Conservation (phyloP, 2,888 invertebrate species). For the Dolichopus griseipennis region DNA sequence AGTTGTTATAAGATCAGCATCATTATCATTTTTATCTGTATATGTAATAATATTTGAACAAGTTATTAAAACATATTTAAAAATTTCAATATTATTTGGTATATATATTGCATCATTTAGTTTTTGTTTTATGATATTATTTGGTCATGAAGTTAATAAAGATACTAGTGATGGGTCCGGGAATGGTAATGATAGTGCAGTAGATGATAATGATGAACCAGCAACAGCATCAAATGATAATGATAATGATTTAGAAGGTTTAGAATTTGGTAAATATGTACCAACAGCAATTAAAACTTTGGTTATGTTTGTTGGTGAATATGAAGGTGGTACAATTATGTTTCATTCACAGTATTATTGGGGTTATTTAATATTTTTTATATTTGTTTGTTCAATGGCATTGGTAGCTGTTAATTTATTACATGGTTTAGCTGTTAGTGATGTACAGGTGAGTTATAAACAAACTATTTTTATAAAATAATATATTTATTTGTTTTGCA, state of each 20-base stretch:
- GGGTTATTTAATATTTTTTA: conserved; percentile 6
- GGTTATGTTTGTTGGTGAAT: conserved; percentile 1
- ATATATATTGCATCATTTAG: background rate
- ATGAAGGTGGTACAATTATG: conserved; percentile 4
- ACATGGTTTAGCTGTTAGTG: background rate
- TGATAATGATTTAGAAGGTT: conserved; percentile 1
- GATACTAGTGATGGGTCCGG: background rate
- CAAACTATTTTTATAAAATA: background rate
- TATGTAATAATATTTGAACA: conserved; percentile 1
- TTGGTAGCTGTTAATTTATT: background rate
- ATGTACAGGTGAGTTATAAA: background rate
- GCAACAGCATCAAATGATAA: background rate
- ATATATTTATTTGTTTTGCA: too few species aligned
- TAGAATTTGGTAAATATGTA: background rate
- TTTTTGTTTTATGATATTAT: conserved; percentile 6
- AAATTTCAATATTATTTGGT: background rate
- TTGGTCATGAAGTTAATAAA: background rate
- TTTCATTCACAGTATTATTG: background rate
- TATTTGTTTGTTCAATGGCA: conserved; percentile 1
- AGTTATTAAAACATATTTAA: conserved; percentile 2
- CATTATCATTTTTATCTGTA: background rate
- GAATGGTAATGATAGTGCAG: background rate
- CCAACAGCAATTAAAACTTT: conserved; percentile 1
- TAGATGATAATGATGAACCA: background rate
- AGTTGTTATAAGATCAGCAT: background rate